phyloP scores from a whole-genome alignment of 2,113 vertebrate species.

The Riparia riparia region DNA sequence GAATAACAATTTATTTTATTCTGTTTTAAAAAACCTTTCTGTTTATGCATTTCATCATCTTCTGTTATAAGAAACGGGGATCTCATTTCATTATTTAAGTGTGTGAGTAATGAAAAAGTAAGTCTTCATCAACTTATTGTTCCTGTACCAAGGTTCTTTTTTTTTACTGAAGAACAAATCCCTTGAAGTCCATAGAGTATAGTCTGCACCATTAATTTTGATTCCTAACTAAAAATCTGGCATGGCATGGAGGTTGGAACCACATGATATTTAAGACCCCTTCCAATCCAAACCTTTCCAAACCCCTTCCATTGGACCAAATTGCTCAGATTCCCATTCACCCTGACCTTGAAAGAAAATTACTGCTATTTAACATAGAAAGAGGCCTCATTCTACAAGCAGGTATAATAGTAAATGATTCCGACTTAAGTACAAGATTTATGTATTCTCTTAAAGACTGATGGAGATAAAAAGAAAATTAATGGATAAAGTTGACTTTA shows the following conservation, averaged over 20 bases:
- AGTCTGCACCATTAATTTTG: neutral
- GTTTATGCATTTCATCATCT: constrained; percentile 20
- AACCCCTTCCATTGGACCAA: neutral
- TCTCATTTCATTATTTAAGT: constrained; percentile 3
- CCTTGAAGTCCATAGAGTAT: neutral
- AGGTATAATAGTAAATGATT: neutral
- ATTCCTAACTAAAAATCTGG: neutral
- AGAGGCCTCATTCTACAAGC: neutral
- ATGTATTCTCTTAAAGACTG: neutral
- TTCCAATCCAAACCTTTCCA: too few species aligned
- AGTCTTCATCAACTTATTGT: neutral
- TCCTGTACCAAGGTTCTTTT: neutral
- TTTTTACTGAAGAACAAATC: neutral
- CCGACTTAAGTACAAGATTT: neutral
- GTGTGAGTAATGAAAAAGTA: neutral
- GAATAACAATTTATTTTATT: constrained; percentile 45
- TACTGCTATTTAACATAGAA: neutral
- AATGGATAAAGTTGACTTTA: neutral
- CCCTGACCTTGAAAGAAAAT: neutral
- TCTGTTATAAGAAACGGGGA: neutral
- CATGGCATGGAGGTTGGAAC: neutral
- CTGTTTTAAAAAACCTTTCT: neutral
- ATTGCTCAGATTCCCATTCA: neutral
- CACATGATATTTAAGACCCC: too few species aligned
- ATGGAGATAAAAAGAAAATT: neutral